Percentiles rank a stretch among this genome's conserved stretches.
phyloP scores from a whole-genome alignment of 2,113 vertebrate species.

The Centropus unirufus region DNA sequence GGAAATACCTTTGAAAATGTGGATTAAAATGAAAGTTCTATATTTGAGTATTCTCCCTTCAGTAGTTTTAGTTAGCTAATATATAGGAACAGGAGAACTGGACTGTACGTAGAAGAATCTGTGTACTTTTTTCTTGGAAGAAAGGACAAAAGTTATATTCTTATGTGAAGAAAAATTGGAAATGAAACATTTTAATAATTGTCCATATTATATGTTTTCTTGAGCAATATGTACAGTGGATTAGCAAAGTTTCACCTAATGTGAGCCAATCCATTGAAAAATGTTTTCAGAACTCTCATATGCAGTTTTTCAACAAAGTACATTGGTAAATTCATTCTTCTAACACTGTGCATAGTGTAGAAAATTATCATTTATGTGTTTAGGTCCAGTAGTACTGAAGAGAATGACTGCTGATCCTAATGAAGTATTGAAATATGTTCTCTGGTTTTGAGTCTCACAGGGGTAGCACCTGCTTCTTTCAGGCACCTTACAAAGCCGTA shows the following conservation, averaged over 20 bases:
- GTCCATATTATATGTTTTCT: not conserved
- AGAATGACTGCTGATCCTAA: not conserved
- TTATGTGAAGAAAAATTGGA: not conserved
- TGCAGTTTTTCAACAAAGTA: not conserved
- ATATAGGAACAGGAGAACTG: not conserved
- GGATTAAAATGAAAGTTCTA: not conserved
- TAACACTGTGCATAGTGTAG: not conserved
- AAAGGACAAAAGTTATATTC: not conserved
- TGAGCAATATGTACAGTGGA: not conserved
- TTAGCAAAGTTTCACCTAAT: not conserved
- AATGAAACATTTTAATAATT: not conserved
- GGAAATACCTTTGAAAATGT: not conserved
- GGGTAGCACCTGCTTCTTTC: slow-evolving; percentile 39
- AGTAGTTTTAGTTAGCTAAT: not conserved
- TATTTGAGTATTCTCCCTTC: not conserved
- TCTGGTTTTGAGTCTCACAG: slow-evolving; percentile 11
- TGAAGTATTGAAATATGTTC: not conserved
- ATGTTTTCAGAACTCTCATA: not conserved
- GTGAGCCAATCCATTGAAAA: not conserved
- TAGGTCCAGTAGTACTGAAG: not conserved
- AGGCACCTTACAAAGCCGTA: slow-evolving; percentile 35
- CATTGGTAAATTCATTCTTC: not conserved
- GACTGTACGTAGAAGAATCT: not conserved
- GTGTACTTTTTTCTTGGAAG: not conserved
- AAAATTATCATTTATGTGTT: not conserved